A percentile compares a stretch with the other conserved stretches of the same genome.
These are phyloP conservation scores for Synanthedon vespiformis DNA, from an alignment of 2,888 invertebrate genomes.

Conservation along the genomic window DNA sequence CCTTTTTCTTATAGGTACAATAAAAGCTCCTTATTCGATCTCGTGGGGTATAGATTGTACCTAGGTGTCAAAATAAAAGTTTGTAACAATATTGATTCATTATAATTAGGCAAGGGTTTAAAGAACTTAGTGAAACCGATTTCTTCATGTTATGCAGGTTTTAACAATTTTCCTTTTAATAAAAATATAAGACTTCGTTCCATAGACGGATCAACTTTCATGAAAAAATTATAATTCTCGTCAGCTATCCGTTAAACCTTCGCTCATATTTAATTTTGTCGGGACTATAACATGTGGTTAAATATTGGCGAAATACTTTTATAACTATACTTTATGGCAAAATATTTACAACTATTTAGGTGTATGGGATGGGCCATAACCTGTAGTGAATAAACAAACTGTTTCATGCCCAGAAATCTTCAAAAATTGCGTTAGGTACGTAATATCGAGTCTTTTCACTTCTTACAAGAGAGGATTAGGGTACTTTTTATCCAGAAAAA, in stretches of 20 bases:
- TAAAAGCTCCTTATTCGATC: not conserved
- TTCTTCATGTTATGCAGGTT: constrained; percentile 11
- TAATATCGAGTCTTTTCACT: too few species aligned
- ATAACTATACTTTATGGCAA: too few species aligned
- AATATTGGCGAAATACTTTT: too few species aligned
- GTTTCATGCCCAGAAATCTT: too few species aligned
- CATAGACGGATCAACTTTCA: constrained; percentile 14
- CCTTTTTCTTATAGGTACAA: not conserved
- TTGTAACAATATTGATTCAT: constrained; percentile 6
- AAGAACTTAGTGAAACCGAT: too few species aligned
- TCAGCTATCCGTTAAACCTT: not conserved
- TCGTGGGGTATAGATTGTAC: not conserved
- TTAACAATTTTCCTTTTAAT: constrained; percentile 13
- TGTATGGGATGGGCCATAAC: too few species aligned
- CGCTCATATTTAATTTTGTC: constrained; percentile 1
- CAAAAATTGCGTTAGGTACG: too few species aligned
- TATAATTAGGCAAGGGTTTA: constrained; percentile 8
- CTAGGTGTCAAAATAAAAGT: constrained; percentile 1
- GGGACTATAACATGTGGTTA: too few species aligned
- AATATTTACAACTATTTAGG: too few species aligned
- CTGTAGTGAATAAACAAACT: too few species aligned
- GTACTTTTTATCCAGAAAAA: too few species aligned
- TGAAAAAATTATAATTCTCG: constrained; percentile 9
- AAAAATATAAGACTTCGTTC: constrained; percentile 13
- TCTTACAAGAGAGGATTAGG: too few species aligned